A percentile compares a stretch with the other conserved stretches of the same genome.
These are phyloP conservation scores for Zaprionus davidi DNA, from an alignment of 1,140 invertebrate species.

Conservation along the genomic window DNA sequence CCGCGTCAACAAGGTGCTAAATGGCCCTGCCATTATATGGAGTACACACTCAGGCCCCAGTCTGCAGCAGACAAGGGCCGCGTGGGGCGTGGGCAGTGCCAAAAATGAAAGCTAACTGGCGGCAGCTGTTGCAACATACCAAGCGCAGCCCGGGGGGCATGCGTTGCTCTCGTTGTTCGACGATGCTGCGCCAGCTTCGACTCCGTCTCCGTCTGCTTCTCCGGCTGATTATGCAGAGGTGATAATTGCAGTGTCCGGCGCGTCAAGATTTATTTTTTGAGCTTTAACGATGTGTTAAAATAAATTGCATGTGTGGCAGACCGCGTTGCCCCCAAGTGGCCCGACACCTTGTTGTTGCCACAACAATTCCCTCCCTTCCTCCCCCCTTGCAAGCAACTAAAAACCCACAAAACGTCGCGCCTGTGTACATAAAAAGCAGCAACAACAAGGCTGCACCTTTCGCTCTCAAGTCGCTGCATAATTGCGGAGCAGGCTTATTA, in stretches of 20 bases:
- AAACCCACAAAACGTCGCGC: constrained; percentile 78
- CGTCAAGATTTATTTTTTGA: constrained; percentile 81
- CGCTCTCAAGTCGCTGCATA: constrained; percentile 27
- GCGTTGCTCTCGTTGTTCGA: constrained; percentile 77
- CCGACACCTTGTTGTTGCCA: constrained; percentile 8
- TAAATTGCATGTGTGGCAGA: constrained; percentile 74
- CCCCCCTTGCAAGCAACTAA: constrained; percentile 21
- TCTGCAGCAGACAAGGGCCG: constrained; percentile 19
- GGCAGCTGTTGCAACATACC: constrained; percentile 36
- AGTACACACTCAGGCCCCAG: constrained; percentile 12
- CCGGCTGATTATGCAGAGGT: constrained; percentile 79
- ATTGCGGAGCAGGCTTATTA: constrained; percentile 71
- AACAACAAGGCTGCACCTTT: constrained; percentile 12
- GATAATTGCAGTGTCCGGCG: constrained; percentile 81
- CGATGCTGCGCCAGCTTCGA: constrained; percentile 52
- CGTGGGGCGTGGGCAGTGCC: constrained; percentile 48
- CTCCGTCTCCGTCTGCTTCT: constrained; percentile 24
- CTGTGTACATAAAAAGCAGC: constrained; percentile 72
- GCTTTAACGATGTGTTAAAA: constrained; percentile 83
- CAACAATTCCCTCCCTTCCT: background rate
- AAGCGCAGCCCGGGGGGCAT: constrained; percentile 58
- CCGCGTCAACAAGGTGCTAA: constrained; percentile 83
- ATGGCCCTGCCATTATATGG: constrained; percentile 69
- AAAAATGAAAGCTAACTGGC: constrained; percentile 54
- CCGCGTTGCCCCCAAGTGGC: constrained; percentile 6